These are phyloP conservation scores for Herminia tarsipennalis DNA, from an alignment of 2,888 invertebrate genomes.

Conservation along the genomic window DNA sequence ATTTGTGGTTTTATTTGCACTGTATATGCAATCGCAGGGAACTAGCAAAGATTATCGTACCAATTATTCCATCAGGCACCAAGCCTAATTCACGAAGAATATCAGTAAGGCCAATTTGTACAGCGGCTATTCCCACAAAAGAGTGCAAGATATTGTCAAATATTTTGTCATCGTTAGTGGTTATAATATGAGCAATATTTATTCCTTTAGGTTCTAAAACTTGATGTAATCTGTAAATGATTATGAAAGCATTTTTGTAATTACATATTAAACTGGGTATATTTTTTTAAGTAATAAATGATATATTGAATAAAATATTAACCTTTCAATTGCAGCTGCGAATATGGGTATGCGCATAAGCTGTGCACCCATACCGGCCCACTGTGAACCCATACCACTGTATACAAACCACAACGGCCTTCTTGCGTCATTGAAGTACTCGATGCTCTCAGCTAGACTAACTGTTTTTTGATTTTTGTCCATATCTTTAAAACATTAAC, in stretches of 20 bases:
- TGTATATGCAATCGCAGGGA: constrained; percentile 9
- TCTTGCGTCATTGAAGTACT: constrained; percentile 59
- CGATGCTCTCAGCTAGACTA: constrained; percentile 48
- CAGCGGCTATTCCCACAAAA: constrained; percentile 80
- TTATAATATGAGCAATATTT: constrained; percentile 87
- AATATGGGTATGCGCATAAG: constrained; percentile 88
- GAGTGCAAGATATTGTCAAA: constrained; percentile 85
- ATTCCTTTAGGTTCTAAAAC: constrained; percentile 86
- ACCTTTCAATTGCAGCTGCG: constrained; percentile 80
- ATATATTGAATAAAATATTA: constrained; percentile 4
- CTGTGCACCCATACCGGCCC: constrained; percentile 88
- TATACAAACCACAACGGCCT: constrained; percentile 86
- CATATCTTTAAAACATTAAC: too few species aligned
- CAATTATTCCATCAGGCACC: constrained; percentile 90
- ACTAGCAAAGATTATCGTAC: constrained; percentile 72
- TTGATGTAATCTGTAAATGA: constrained; percentile 83
- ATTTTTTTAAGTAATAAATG: not conserved
- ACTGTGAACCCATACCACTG: constrained; percentile 90
- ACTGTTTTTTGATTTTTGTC: constrained; percentile 46
- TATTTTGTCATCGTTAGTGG: constrained; percentile 82
- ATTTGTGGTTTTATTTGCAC: too few species aligned
- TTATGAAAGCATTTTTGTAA: too few species aligned
- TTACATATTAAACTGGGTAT: too few species aligned
- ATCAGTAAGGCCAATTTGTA: constrained; percentile 85
- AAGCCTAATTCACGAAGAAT: constrained; percentile 82